A percentile compares a stretch with the other conserved stretches of the same genome.
phyloP scores from a whole-genome alignment of 2,113 vertebrate species.

The Nerophis ophidion region DNA sequence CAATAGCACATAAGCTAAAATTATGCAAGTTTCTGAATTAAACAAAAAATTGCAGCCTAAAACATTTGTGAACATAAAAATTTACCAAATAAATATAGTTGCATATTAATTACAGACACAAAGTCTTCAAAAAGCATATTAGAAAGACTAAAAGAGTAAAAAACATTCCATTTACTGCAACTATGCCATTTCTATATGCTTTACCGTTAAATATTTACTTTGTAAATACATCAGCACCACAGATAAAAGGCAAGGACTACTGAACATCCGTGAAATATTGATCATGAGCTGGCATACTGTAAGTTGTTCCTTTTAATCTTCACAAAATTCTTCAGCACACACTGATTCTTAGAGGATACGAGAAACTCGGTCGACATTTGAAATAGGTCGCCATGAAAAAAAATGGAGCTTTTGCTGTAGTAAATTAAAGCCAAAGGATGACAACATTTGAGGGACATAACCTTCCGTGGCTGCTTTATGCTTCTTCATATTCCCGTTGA shows the following conservation, averaged over 20 bases:
- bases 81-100: too few relatives aligned
- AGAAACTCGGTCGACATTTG: conserved; percentile 9
- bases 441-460: not conserved
- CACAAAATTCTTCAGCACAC: conserved; percentile 18
- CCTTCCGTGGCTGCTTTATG: not conserved
- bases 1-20: too few relatives aligned
- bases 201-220: conserved; percentile 48
- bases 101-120: too few relatives aligned
- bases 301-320: conserved; percentile 17
- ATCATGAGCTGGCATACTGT: conserved; percentile 5
- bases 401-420: not conserved
- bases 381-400: conserved; percentile 29
- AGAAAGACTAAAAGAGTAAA: too few relatives aligned
- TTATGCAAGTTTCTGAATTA: too few relatives aligned
- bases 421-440: not conserved
- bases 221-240: conserved; percentile 24
- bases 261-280: conserved; percentile 51
- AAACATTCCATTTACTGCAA: too few relatives aligned
- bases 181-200: conserved; percentile 28
- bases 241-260: conserved; percentile 33
- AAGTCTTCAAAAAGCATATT: too few relatives aligned
- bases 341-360: conserved; percentile 3
- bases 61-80: too few relatives aligned
- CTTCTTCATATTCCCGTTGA: not conserved
- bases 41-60: too few relatives aligned